Evolutionary conservation across 1,140 invertebrate species (phyloP), one percentile per base, ranked within the genome.

Genomic region (Penaeus indicus): DNA sequence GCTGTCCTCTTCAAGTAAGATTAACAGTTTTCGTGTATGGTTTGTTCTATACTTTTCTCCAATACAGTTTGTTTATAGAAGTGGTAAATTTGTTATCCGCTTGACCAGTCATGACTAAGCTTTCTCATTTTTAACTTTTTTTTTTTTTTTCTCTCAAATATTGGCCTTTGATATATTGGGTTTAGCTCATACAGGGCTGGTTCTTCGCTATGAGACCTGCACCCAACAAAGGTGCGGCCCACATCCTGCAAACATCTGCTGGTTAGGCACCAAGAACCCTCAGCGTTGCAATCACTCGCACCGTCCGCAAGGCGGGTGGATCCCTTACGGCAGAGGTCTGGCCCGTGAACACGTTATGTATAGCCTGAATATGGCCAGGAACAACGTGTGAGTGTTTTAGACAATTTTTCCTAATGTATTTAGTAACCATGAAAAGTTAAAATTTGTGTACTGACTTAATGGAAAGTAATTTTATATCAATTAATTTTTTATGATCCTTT

Each of bases 181-280:
- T 1, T 75, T 25, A 5, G n/a, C 19, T 27, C 81, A 93, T 94
- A 86, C 91, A 98, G 97, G 92, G 97, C 97, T 93, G 97, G 98
- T 80, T 95, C 97, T 18, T n/a, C 95, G 98, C 27, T 96, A 96
- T 93, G 98, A 99, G 93, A 94, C 94, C n/a, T 7, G 94, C 94
- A 72, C 95, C 96, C 16, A 96, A 96, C 79, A 93, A 95, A 90
- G 97, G 97, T 63, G 93, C 95, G 10, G 93, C 95, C 18, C 97
- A 99, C 93, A 92, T 95, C 61, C 92, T 99, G 13, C 94, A 97
- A 86, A 94, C 95, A 85, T 94, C 95, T 87, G 95, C 96, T 89
- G 96, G 96, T 93, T 97, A 67, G 95, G 94, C 22, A 97, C 96
- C 1, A 94, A 94, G 88, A 94, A 95, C 88, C 94, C 0, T 94